Evolutionary conservation across 1,140 invertebrate genomes (phyloP).

Genomic region (Globodera ellingtonae): DNA sequence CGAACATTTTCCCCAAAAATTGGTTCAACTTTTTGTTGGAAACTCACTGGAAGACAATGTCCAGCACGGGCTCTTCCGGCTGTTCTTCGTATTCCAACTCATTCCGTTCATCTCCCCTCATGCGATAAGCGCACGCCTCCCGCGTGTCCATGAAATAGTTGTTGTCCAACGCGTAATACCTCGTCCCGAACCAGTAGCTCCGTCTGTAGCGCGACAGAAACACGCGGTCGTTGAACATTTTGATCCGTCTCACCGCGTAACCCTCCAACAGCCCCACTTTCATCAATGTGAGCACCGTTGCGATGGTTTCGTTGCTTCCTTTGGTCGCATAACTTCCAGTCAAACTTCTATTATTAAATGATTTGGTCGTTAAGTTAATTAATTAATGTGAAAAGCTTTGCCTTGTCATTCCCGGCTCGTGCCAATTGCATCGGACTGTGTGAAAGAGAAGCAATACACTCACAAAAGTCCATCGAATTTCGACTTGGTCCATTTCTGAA

Average conservation of each 20-base stretch:
- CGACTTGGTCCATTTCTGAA: neutral
- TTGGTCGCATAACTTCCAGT: conserved; percentile 52
- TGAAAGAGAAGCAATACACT: neutral
- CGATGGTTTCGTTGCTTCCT: conserved; percentile 52
- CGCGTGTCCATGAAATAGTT: conserved; percentile 59
- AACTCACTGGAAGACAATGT: conserved; percentile 62
- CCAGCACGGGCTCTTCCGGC: conserved; percentile 47
- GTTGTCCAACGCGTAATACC: conserved; percentile 63
- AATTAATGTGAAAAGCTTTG: neutral
- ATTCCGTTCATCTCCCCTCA: conserved; percentile 54
- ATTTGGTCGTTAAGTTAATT: neutral
- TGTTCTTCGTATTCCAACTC: conserved; percentile 60
- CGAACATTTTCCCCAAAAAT: neutral
- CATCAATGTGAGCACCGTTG: conserved; percentile 55
- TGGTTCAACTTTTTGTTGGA: conserved; percentile 7
- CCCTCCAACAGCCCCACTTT: conserved; percentile 57
- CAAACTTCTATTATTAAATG: conserved; percentile 41
- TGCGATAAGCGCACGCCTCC: conserved; percentile 60
- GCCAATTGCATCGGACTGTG: neutral
- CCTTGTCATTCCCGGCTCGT: neutral
- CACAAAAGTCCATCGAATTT: neutral
- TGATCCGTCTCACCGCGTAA: conserved; percentile 60
- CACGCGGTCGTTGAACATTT: conserved; percentile 64
- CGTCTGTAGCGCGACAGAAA: conserved; percentile 57
- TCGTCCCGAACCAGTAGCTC: conserved; percentile 60